These are phyloP conservation scores for Creontiades dilutus DNA, from an alignment of 2,888 invertebrate species.

Conservation along the genomic window DNA sequence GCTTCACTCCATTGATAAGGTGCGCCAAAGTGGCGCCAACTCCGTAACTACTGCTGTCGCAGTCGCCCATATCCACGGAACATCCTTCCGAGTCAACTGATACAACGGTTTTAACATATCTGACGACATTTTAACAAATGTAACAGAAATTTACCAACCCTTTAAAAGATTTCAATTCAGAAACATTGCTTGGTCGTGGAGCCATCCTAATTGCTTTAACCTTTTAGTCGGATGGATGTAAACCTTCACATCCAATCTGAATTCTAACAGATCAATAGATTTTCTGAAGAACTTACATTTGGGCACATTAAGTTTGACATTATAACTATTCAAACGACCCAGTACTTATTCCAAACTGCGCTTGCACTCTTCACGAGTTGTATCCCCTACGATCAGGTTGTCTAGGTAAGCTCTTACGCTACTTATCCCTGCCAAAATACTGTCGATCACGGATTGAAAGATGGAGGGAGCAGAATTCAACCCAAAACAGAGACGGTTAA, in stretches of 20 bases:
- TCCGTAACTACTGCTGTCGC: constrained; percentile 76
- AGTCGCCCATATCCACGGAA: constrained; percentile 15
- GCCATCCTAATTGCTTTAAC: neutral
- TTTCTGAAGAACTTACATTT: constrained; percentile 29
- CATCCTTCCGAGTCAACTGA: constrained; percentile 57
- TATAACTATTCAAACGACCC: neutral
- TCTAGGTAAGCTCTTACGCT: constrained; percentile 13
- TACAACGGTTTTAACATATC: constrained; percentile 45
- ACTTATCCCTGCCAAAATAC: neutral
- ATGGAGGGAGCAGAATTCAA: constrained; percentile 31
- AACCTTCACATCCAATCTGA: neutral
- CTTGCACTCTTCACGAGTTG: neutral
- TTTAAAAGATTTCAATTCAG: constrained; percentile 40
- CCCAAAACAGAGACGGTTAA: constrained; percentile 28
- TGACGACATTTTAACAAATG: constrained; percentile 45
- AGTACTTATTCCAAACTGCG: neutral
- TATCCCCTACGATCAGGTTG: constrained; percentile 27
- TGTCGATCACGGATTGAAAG: constrained; percentile 43
- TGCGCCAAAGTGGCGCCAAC: constrained; percentile 76
- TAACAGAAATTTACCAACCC: constrained; percentile 64
- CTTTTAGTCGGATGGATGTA: neutral
- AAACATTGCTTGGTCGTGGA: constrained; percentile 1
- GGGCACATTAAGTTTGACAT: neutral
- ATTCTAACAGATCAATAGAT: neutral
- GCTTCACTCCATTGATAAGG: constrained; percentile 11